These are phyloP conservation scores for Phymastichus coffea DNA, from an alignment of 1,140 invertebrate genomes.

Conservation along the genomic window DNA sequence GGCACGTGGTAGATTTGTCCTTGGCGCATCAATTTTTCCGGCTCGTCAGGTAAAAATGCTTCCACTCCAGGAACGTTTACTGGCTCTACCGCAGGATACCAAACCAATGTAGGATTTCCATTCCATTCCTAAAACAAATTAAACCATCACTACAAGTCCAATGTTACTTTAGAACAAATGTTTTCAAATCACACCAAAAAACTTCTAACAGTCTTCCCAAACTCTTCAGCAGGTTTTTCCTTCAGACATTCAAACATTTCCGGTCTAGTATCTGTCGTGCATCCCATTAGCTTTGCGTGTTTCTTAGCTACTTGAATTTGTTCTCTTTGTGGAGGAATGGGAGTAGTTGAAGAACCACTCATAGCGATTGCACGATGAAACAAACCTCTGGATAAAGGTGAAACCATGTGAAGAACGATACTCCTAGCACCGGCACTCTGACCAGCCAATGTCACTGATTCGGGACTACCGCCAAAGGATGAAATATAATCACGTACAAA, in stretches of 20 bases:
- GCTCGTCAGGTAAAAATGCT: slow-evolving; percentile 62
- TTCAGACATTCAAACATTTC: slow-evolving; percentile 65
- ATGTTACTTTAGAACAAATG: background rate
- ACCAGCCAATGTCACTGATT: slow-evolving; percentile 66
- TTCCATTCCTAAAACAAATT: slow-evolving; percentile 56
- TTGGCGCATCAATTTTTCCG: slow-evolving; percentile 31
- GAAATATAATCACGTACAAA: slow-evolving; percentile 66
- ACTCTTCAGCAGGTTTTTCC: slow-evolving; percentile 38
- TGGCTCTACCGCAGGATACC: slow-evolving; percentile 65
- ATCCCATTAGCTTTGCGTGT: slow-evolving; percentile 66
- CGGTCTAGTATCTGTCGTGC: slow-evolving; percentile 57
- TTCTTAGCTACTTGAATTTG: slow-evolving; percentile 62
- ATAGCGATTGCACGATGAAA: slow-evolving; percentile 58
- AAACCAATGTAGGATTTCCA: slow-evolving; percentile 61
- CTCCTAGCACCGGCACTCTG: slow-evolving; percentile 67
- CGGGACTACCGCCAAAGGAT: slow-evolving; percentile 61
- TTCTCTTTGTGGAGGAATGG: slow-evolving; percentile 56
- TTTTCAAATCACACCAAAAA: slow-evolving; percentile 15
- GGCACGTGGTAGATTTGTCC: background rate
- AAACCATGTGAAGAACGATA: slow-evolving; percentile 65
- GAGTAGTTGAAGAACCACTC: slow-evolving; percentile 65
- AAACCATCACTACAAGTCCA: slow-evolving; percentile 52
- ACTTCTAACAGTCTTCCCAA: slow-evolving; percentile 4
- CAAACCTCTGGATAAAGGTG: slow-evolving; percentile 57
- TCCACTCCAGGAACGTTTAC: slow-evolving; percentile 64